These are phyloP conservation scores for Scolanthus callimorphus DNA, from an alignment of 92 coral and sea anemone species.

Conservation along the genomic window DNA sequence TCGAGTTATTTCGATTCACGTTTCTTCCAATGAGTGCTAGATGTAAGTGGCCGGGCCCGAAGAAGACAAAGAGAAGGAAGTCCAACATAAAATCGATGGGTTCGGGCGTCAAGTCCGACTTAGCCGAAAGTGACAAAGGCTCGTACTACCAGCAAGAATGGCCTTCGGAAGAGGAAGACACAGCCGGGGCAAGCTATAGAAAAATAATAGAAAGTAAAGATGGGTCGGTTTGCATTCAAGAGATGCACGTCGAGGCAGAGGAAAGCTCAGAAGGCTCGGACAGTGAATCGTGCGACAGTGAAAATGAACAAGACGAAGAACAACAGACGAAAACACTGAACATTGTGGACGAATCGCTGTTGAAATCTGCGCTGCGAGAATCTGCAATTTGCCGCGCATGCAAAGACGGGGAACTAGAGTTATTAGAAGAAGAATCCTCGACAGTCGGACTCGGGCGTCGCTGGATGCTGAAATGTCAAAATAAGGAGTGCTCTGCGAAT, in stretches of 20 bases:
- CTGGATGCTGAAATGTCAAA: conserved; percentile 27
- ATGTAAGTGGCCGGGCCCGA: no score
- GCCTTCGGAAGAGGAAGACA: background rate
- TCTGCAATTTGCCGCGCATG: conserved; percentile 26
- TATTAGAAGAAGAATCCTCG: conserved; percentile 6
- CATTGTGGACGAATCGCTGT: conserved; percentile 9
- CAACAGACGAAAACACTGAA: background rate
- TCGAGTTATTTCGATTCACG: no score
- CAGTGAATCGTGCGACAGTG: background rate
- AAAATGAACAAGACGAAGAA: no score
- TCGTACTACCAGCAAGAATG: background rate
- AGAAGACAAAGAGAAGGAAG: no score
- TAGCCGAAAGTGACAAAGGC: background rate
- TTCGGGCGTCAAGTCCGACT: background rate
- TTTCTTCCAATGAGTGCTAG: no score
- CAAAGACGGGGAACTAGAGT: conserved; percentile 20
- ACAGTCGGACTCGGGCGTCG: conserved; percentile 26
- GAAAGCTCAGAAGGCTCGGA: background rate
- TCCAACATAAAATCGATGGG: background rate
- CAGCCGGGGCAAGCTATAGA: background rate
- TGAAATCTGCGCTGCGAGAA: conserved; percentile 14
- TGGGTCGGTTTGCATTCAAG: background rate
- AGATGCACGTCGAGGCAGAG: background rate
- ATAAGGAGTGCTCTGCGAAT: conserved; percentile 12
- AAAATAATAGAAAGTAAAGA: background rate